Evolutionary conservation across 2,888 invertebrate genomes (phyloP), one percentile per base, ranked within the genome.

Genomic region (Monoplex corrugatus): DNA sequence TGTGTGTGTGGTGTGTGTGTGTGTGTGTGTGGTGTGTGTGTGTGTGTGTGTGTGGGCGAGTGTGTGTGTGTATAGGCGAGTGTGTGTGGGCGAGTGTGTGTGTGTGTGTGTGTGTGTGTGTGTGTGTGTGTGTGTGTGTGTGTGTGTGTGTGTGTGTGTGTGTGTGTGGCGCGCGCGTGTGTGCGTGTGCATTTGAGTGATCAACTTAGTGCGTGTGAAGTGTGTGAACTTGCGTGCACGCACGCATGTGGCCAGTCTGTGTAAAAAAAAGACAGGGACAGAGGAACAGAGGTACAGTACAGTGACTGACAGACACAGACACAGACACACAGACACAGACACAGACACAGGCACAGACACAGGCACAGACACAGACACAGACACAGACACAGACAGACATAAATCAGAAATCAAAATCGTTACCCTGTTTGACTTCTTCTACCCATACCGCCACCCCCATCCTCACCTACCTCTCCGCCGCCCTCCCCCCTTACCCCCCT

Each of bases 1-100:
- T 68, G 68, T 68, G 68, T 68, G 68, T 68, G 68, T 68, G 68
- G 68, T 28, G 68, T 68, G 68, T 68, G 68, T 68, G 68, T 68
- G 68, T 3, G 68, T 68, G 68, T 3, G 50, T 50, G 50, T 50
- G 50, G 8, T 50, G 50, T 50, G 50, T 50, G 50, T 50, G 50
- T 50, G 50, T 50, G 50, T 50, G 50, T 50, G 50, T 50, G 50
- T 50, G 50, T 50, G 50, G 8, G 50, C 32, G n/a, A 1, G 28
- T 72, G 23, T 72, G 23, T 72, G 35, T 75, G 75, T 38, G 75
- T 38, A 16, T 32, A 23, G 13, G 35, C 23, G 13, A 16, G 35
- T 38, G 75, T 35, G 35, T 75, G 40, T 75, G 75, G n/a, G 50
- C 32, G n/a, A 1, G 28, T 72, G 23, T 72, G 23, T 72, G 35